These are phyloP conservation scores for Apotomis betuletana DNA, from an alignment of 2,888 invertebrate species.

Conservation along the genomic window DNA sequence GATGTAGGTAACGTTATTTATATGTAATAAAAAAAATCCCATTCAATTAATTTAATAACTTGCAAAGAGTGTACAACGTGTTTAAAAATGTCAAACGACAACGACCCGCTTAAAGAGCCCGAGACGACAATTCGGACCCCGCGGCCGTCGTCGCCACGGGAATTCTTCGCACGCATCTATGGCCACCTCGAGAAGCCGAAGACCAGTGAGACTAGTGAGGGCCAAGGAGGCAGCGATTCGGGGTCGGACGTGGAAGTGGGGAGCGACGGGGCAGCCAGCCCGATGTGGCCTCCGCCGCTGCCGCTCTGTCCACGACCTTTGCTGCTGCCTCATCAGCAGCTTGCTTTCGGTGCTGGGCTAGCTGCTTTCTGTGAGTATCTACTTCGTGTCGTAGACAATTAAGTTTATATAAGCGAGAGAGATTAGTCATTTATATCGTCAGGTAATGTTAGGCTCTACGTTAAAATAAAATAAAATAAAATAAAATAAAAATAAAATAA, in stretches of 20 bases:
- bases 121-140: constrained; percentile 60
- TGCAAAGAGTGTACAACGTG: constrained; percentile 19
- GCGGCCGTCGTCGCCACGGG: constrained; percentile 89
- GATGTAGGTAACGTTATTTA: neutral
- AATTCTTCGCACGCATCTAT: constrained; percentile 91
- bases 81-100: constrained; percentile 58
- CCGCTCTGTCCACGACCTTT: constrained; percentile 76
- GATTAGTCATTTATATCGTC: too few species aligned
- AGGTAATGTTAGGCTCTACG: too few species aligned
- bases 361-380: constrained; percentile 82
- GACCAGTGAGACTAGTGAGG: constrained; percentile 47
- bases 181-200: constrained; percentile 87
- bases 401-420: too few species aligned
- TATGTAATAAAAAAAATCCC: neutral
- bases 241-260: constrained; percentile 77
- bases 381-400: too few species aligned
- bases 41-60: neutral
- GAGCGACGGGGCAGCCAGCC: constrained; percentile 48
- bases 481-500: too few species aligned
- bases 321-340: constrained; percentile 75
- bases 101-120: constrained; percentile 51
- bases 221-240: constrained; percentile 65
- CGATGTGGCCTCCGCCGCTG: constrained; percentile 67
- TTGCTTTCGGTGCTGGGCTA: constrained; percentile 84
- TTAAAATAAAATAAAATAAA: too few species aligned